Conservation (phyloP, 2,888 invertebrate species). For the Callimorpha dominula region DNA sequence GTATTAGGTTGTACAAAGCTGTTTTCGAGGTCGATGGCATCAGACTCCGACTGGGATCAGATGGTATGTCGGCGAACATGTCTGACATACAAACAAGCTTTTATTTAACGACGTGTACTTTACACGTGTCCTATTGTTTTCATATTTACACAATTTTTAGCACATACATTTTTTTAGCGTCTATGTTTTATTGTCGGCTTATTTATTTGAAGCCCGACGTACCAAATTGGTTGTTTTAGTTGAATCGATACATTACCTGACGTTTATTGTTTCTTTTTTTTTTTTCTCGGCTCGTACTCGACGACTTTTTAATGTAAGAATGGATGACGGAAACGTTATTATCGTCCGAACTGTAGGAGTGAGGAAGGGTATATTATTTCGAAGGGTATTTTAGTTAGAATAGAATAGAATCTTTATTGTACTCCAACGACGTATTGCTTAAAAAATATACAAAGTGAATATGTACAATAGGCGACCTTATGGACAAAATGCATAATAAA, state of each 20-base stretch:
- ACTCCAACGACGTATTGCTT: too few species aligned
- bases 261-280: background rate
- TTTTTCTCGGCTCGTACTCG: background rate
- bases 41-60: slow-evolving; percentile 42
- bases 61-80: slow-evolving; percentile 42
- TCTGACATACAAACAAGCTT: slow-evolving; percentile 51
- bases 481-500: too few species aligned
- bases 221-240: background rate
- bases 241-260: background rate
- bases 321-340: too few species aligned
- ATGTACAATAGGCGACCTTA: too few species aligned
- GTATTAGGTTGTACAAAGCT: slow-evolving; percentile 9
- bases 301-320: too few species aligned
- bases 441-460: too few species aligned
- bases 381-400: too few species aligned
- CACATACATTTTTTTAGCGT: slow-evolving; percentile 15
- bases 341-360: too few species aligned
- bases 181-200: slow-evolving; percentile 11
- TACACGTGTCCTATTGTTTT: slow-evolving; percentile 44
- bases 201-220: background rate
- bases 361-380: too few species aligned
- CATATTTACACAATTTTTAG: slow-evolving; percentile 30
- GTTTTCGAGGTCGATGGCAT: slow-evolving; percentile 34
- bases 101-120: slow-evolving; percentile 39
- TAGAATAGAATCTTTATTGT: too few species aligned